Evolutionary conservation across 2,797 vertebrate species (phyloP).

Genomic region (Meriones psammophilus): DNA sequence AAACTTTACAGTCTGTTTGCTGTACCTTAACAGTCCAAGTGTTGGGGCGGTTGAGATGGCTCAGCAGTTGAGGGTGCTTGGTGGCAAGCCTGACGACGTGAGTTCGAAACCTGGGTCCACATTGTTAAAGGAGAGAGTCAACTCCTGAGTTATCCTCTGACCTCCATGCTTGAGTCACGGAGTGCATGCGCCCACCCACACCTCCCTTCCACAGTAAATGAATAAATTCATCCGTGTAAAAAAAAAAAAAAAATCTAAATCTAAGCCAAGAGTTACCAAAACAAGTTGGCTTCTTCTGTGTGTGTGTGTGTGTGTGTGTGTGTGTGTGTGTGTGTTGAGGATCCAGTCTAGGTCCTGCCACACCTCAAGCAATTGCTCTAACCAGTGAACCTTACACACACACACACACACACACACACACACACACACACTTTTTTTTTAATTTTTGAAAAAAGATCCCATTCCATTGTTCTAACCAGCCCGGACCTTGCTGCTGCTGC

Average conservation of each 20-base stretch:
- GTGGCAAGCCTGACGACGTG: not conserved
- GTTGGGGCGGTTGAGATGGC: not conserved
- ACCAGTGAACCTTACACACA: not conserved
- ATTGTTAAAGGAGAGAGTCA: not conserved
- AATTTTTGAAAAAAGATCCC: not conserved
- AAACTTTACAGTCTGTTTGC: not conserved
- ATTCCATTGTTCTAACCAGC: not conserved
- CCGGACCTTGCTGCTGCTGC: not conserved
- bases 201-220: not conserved
- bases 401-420: too few relatives aligned
- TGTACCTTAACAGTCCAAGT: not conserved
- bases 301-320: not conserved
- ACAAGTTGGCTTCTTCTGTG: not conserved
- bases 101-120: not conserved
- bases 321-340: not conserved
- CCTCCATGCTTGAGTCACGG: not conserved
- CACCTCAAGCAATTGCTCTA: not conserved
- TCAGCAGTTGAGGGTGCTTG: not conserved
- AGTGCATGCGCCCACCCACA: not conserved
- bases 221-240: not conserved
- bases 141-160: not conserved
- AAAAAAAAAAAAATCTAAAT: not conserved
- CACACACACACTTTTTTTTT: too few relatives aligned
- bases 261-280: not conserved
- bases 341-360: not conserved